These are phyloP conservation scores for Candidula unifasciata DNA, from an alignment of 2,888 invertebrate species.

Conservation along the genomic window DNA sequence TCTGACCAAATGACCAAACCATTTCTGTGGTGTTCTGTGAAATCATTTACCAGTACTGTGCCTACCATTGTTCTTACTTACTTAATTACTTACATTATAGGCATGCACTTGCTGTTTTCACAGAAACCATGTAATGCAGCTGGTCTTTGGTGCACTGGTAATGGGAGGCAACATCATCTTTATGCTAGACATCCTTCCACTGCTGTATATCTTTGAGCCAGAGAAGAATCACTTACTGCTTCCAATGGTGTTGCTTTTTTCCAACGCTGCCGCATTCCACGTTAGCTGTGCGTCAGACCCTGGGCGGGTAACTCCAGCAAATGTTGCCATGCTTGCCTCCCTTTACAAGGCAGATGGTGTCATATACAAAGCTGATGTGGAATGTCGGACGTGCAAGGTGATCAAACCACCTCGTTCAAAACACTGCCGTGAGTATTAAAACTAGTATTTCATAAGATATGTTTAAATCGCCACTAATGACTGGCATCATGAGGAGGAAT, in stretches of 20 bases:
- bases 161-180: constrained; percentile 68
- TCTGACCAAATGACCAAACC: no score
- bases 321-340: constrained; percentile 57
- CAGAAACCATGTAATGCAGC: constrained; percentile 74
- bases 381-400: constrained; percentile 71
- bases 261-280: constrained; percentile 67
- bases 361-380: constrained; percentile 62
- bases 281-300: constrained; percentile 71
- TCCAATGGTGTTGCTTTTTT: constrained; percentile 65
- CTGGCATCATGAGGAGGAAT: no score
- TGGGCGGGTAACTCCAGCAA: constrained; percentile 67
- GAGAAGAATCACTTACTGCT: constrained; percentile 68
- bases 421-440: constrained; percentile 75
- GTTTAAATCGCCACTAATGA: no score
- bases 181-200: constrained; percentile 70
- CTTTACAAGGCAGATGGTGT: constrained; percentile 68
- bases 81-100: no score
- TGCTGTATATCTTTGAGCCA: constrained; percentile 67
- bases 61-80: no score
- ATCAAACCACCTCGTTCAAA: constrained; percentile 74
- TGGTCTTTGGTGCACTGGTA: constrained; percentile 66
- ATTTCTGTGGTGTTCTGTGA: no score
- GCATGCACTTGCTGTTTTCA: constrained; percentile 48
- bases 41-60: no score
- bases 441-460: neutral